A percentile compares a stretch with the other conserved stretches of the same genome.
Evolutionary conservation across 2,113 vertebrate genomes (phyloP).

Genomic region (Axis porcinus): DNA sequence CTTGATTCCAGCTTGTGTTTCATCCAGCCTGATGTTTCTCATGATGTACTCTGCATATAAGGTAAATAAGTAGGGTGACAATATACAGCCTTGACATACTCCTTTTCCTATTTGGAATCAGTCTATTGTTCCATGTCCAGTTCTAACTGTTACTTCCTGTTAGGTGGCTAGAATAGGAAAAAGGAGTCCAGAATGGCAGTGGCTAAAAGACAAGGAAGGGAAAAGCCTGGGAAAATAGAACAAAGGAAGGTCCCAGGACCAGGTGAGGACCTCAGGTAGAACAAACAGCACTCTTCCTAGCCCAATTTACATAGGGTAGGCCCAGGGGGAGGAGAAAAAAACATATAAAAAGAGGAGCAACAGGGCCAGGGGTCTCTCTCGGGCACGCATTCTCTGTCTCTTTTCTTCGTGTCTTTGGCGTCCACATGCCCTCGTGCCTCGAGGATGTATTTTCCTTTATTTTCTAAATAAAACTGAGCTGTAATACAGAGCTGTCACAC

Average conservation of each 20-base stretch:
- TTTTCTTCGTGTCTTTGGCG: neutral
- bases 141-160: neutral
- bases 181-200: neutral
- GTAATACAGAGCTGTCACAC: neutral
- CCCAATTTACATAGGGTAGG: neutral
- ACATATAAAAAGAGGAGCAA: neutral
- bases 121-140: neutral
- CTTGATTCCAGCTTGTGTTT: neutral
- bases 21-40: neutral
- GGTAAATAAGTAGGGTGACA: neutral
- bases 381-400: neutral
- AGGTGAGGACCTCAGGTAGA: neutral
- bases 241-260: neutral
- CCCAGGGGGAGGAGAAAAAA: accelerated
- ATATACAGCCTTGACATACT: neutral
- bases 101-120: neutral
- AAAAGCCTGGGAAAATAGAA: neutral
- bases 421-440: accelerated
- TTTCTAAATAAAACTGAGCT: neutral
- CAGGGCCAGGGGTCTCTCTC: accelerated
- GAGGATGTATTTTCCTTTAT: neutral
- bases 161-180: neutral
- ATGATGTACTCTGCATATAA: neutral
- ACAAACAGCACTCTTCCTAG: neutral
- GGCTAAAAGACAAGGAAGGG: neutral